These are phyloP conservation scores for Drosophila percnosoma DNA, from an alignment of 2,888 invertebrate species.

Conservation along the genomic window DNA sequence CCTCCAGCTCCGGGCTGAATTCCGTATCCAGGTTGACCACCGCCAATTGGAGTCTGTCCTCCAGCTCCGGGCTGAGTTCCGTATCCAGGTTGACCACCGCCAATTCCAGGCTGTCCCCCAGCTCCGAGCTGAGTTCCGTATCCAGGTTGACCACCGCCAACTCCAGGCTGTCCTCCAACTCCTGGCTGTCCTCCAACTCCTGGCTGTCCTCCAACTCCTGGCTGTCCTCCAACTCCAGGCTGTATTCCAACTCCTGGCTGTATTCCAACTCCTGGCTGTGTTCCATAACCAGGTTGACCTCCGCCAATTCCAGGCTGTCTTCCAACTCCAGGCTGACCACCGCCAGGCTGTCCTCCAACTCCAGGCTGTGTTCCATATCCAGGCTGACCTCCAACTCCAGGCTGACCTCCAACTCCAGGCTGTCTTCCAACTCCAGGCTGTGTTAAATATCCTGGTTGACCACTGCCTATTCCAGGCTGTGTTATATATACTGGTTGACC, in stretches of 20 bases:
- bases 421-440: too few species aligned
- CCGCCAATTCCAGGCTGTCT: too few species aligned
- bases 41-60: too few species aligned
- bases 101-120: slow-evolving; percentile 17
- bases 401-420: too few species aligned
- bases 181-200: background rate
- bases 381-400: slow-evolving; percentile 8
- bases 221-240: background rate
- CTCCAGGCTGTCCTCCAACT: background rate
- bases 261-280: background rate
- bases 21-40: too few species aligned
- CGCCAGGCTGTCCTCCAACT: background rate
- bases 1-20: too few species aligned
- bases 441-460: too few species aligned
- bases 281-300: too few species aligned
- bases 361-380: background rate
- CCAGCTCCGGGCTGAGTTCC: background rate
- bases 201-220: background rate
- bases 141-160: background rate
- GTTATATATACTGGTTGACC: slow-evolving; percentile 4
- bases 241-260: background rate
- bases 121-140: slow-evolving; percentile 4
- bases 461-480: background rate
- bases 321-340: background rate
- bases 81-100: slow-evolving; percentile 11